Evolutionary conservation across 2,113 vertebrate genomes (phyloP).

Genomic region (Aplodontia rufa): DNA sequence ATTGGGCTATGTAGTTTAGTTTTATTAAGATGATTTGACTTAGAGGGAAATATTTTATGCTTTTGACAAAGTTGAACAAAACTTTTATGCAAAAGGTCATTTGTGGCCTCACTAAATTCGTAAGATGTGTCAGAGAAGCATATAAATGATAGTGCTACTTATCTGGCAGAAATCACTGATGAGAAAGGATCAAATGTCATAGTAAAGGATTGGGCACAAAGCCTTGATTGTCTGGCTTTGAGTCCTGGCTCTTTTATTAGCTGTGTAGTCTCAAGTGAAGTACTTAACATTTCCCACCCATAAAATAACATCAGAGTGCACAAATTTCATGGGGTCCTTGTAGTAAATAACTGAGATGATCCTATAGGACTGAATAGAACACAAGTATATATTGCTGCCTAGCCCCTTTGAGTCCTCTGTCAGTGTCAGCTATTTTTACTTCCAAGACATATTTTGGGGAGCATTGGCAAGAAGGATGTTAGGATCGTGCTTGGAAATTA

Average conservation of each 20-base stretch:
- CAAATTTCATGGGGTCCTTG: not conserved
- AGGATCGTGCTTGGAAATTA: not conserved
- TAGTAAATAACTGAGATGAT: not conserved
- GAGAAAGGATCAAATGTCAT: not conserved
- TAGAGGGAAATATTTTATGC: conserved; percentile 33
- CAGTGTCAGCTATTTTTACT: not conserved
- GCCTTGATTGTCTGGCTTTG: not conserved
- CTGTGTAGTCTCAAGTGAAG: not conserved
- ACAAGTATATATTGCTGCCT: not conserved
- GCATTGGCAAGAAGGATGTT: not conserved
- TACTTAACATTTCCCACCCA: not conserved
- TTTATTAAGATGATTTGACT: conserved; percentile 62
- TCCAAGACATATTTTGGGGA: not conserved
- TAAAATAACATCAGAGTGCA: not conserved
- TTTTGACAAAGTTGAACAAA: conserved; percentile 51
- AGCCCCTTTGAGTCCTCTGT: not conserved
- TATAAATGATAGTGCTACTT: not conserved
- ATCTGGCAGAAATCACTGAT: not conserved
- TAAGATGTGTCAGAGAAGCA: not conserved
- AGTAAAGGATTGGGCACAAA: not conserved
- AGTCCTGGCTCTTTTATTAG: not conserved
- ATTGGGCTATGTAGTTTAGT: conserved; percentile 47
- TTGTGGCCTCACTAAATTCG: conserved; percentile 38
- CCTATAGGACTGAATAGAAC: not conserved
- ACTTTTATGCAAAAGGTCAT: not conserved